Evolutionary conservation across 2,888 invertebrate genomes (phyloP).

Genomic region (Sympetrum striolatum): DNA sequence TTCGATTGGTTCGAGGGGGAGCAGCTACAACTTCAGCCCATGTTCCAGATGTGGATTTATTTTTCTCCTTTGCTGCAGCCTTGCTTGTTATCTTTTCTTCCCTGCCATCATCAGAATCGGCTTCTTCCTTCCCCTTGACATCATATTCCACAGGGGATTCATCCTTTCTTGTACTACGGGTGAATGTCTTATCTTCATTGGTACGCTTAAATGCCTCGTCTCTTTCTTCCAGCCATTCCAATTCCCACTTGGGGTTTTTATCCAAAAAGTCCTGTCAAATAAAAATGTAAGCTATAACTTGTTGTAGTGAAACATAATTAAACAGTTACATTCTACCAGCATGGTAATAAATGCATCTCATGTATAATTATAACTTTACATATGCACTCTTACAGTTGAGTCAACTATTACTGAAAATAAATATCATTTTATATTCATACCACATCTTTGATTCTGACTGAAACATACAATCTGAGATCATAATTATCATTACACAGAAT

Average conservation of each 20-base stretch:
- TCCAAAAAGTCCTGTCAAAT: conserved; percentile 74
- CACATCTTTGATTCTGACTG: no score
- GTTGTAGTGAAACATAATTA: not conserved
- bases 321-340: not conserved
- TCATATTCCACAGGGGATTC: conserved; percentile 9
- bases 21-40: conserved; percentile 34
- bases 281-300: not conserved
- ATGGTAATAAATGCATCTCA: no score
- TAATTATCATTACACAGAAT: no score
- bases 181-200: conserved; percentile 54
- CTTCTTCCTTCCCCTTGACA: not conserved
- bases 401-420: no score
- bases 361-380: no score
- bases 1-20: not conserved
- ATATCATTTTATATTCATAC: no score
- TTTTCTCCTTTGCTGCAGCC: not conserved
- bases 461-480: no score
- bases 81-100: not conserved
- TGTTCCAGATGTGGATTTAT: not conserved
- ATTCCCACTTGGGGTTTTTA: conserved; percentile 87
- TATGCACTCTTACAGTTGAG: no score
- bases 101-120: not conserved
- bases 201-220: conserved; percentile 70
- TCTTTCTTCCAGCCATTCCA: conserved; percentile 83
- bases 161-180: conserved; percentile 56